phyloP scores from a whole-genome alignment of 2,797 vertebrate species.

The Diglossa cyanea region DNA sequence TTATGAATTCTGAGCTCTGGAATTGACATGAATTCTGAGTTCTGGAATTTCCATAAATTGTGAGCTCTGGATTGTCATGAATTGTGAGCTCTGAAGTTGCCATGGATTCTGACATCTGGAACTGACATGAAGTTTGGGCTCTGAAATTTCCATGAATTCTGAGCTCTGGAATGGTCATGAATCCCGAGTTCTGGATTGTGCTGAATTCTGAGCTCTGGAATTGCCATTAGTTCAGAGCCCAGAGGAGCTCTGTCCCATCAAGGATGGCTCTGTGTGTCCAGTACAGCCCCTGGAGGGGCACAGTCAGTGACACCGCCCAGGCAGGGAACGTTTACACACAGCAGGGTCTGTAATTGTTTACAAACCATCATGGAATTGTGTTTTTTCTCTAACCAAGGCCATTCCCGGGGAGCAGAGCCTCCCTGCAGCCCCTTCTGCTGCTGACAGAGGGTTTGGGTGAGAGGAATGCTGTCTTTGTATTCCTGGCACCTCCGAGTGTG shows the following conservation, averaged over 20 bases:
- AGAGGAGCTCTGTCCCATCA: background rate
- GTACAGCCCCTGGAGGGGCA: background rate
- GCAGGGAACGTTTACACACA: background rate
- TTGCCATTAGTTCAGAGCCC: background rate
- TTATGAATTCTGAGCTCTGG: fast-evolving
- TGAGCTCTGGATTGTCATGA: fast-evolving
- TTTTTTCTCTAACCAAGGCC: background rate
- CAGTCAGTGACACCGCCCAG: background rate
- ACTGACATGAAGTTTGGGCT: fast-evolving
- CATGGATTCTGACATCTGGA: background rate
- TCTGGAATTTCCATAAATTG: background rate
- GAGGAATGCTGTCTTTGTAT: background rate
- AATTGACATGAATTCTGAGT: fast-evolving
- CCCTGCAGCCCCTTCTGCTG: background rate
- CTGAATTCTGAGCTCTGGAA: background rate
- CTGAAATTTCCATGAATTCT: fast-evolving
- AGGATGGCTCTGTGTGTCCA: fast-evolving
- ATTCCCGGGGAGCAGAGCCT: background rate
- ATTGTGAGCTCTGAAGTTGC: background rate
- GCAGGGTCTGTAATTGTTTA: background rate
- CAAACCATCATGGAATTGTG: background rate
- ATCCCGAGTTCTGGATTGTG: fast-evolving
- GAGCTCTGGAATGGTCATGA: background rate
- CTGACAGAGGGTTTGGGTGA: background rate
- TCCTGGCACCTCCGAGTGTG: background rate